phyloP scores from a whole-genome alignment of 2,888 invertebrate genomes.

The Sthenelais limicola region DNA sequence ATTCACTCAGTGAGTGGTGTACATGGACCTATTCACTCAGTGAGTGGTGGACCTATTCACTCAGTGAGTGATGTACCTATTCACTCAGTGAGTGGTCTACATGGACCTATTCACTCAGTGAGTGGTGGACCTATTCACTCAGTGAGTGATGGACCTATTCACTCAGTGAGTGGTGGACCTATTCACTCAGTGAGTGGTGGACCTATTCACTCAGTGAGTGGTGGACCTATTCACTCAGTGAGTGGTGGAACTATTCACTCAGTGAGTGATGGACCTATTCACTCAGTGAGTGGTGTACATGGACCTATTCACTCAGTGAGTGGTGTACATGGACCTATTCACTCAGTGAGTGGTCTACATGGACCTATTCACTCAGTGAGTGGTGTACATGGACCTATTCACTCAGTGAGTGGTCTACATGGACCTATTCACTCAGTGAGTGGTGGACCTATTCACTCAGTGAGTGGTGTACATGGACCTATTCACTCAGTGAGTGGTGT shows the following conservation, averaged over 20 bases:
- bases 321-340: not conserved
- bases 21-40: not conserved
- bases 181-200: too few species aligned
- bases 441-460: not conserved
- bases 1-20: not conserved
- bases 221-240: too few species aligned
- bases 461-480: not conserved
- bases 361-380: not conserved
- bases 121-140: too few species aligned
- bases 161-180: too few species aligned
- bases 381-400: not conserved
- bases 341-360: not conserved
- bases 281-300: not conserved
- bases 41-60: not conserved
- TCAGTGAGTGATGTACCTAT: not conserved
- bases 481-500: not conserved
- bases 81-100: not conserved
- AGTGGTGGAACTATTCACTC: too few species aligned
- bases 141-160: too few species aligned
- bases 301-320: not conserved
- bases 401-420: not conserved
- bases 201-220: too few species aligned
- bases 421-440: not conserved
- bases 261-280: not conserved
- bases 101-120: too few species aligned